Evolutionary conservation across 2,888 invertebrate species (phyloP), one percentile per base, ranked within the genome.

Genomic region (Nycteola revayana): DNA sequence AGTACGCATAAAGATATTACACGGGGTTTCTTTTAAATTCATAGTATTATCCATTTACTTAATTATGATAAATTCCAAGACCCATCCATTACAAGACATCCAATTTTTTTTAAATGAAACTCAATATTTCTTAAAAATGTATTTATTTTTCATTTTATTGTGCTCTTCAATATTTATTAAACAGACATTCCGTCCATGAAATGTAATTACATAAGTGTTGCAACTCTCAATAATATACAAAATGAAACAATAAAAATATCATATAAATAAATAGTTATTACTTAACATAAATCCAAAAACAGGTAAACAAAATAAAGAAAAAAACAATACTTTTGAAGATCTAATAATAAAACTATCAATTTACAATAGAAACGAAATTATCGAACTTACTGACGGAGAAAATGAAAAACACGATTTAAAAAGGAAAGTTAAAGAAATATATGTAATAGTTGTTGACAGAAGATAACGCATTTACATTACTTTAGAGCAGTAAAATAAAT

Each of bases 81-180:
- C n/a, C n/a, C n/a, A n/a, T n/a, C n/a, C n/a, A n/a, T n/a, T n/a
- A n/a, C n/a, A n/a, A n/a, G n/a, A n/a, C n/a, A n/a, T n/a, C n/a
- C n/a, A n/a, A n/a, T n/a, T n/a, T n/a, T n/a, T n/a, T n/a, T n/a
- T n/a, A n/a, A 62, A 54, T 44, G 25, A 69, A 66, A 72, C 50
- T 38, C 44, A 32, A 10, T 0, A 9, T 66, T 73, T 75, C 73
- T 80, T 81, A 86, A 74, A 88, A 88, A 86, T 79, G 70, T 86
- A 84, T 85, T 86, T 86, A 79, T 79, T 84, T 82, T 82, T 81
- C 75, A 80, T 82, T 82, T 86, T 87, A 86, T 86, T 86, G 85
- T 87, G 87, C 87, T 86, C 67, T 64, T 84, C 82, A 80, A 57
- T 83, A 82, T 78, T 84, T 69, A 81, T 77, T 79, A 77, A 79